Evolutionary conservation across 1,140 invertebrate genomes (phyloP), one percentile per base, ranked within the genome.

Genomic region (Aphaenogaster ashmeadi): DNA sequence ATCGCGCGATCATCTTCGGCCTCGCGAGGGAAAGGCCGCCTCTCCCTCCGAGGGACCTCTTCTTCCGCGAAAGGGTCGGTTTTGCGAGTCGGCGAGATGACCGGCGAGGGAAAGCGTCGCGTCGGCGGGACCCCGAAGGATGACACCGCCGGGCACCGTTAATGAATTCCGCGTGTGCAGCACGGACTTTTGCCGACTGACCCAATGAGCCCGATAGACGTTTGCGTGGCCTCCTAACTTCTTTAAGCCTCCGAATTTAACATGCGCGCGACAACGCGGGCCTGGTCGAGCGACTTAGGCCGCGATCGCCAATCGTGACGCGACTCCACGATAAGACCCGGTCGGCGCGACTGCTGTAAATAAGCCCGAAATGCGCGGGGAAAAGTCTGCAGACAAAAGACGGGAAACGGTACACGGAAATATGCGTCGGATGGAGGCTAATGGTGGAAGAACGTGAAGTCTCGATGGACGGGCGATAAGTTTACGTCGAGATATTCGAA

Each of bases 161-260:
- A 92, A 90, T 88, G 88, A 91, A 91, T 90, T 91, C 87, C 87
- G 78, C 58, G 88, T 54, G 79, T 44, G 77, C 21, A 78, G 62
- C 83, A 88, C 90, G 47, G 77, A 88, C 87, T 92, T 90, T 94
- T 92, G 87, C 92, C 92, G 87, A 91, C 91, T 91, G 93, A 94
- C 94, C 94, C 91, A 93, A 91, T 95, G 93, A 81, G 89, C 94
- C 89, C 92, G 91, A 94, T 94, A 93, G 81, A 87, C 86, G 69
- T 78, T 79, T 80, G n/a, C 27, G 27, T 88, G 93, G 88, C 93
- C 93, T 92, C 89, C 89, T 93, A 74, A 92, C 93, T 93, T 89
- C 92, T 88, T 93, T 93, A 88, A 72, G 27, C 44, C 27, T 27
- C 27, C 64, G 52, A 75, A 89, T 78, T 91, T 87, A 90, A 87